Evolutionary conservation across 2,113 vertebrate species (phyloP).

Genomic region (Phaethornis superciliosus): DNA sequence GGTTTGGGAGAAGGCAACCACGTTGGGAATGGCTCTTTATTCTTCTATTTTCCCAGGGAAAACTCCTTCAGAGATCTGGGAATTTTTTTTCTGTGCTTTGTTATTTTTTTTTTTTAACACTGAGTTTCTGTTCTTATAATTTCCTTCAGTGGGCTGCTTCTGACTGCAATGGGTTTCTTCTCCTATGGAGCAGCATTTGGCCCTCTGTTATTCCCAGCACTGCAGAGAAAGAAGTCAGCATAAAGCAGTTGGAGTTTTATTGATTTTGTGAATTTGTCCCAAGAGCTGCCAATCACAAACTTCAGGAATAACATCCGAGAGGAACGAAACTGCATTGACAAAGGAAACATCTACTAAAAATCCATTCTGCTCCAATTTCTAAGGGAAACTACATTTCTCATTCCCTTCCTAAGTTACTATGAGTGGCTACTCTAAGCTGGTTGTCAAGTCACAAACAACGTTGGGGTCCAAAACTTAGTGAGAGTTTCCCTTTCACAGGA

Average conservation of each 20-base stretch:
- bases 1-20: not conserved
- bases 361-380: not conserved
- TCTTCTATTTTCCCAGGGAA: not conserved
- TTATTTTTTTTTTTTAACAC: not conserved
- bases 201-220: not conserved
- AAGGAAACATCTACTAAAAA: slow-evolving; percentile 12
- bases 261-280: slow-evolving; percentile 33
- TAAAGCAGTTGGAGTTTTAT: not conserved
- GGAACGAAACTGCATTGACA: not conserved
- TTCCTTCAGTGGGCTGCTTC: not conserved
- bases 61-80: not conserved
- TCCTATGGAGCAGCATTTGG: not conserved
- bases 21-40: not conserved
- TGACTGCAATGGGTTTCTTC: not conserved
- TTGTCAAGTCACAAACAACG: not conserved
- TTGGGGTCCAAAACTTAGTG: not conserved
- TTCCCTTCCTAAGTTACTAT: not conserved
- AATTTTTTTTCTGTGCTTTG: not conserved
- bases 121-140: not conserved
- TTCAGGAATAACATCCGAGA: slow-evolving; percentile 14
- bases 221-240: not conserved
- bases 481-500: not conserved
- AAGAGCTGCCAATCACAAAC: slow-evolving; percentile 16
- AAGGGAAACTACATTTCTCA: not conserved
- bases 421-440: not conserved